Conservation (phyloP, 2,113 vertebrate genomes). For the Oryzias javanicus region DNA sequence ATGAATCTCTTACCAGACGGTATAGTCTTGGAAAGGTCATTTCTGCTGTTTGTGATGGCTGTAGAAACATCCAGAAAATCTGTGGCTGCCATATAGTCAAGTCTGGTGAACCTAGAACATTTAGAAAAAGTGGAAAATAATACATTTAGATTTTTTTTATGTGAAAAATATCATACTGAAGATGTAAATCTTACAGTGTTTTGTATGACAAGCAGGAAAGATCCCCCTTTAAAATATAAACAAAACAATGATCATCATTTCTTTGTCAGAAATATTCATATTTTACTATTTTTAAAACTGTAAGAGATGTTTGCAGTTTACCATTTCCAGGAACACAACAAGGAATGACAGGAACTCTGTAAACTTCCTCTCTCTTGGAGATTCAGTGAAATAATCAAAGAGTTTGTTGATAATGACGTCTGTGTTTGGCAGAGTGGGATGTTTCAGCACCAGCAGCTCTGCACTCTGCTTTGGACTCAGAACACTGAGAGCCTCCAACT, state of each 20-base stretch:
- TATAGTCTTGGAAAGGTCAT: conserved; percentile 19
- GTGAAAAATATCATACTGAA: too few relatives aligned
- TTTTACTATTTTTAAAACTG: not conserved
- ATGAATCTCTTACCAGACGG: conserved; percentile 51
- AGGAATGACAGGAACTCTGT: conserved; percentile 47
- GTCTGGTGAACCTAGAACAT: conserved; percentile 47
- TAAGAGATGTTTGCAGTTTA: conserved; percentile 15
- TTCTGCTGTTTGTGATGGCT: conserved; percentile 32
- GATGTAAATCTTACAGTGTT: conserved; percentile 59
- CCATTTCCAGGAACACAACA: conserved; percentile 9
- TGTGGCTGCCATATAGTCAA: conserved; percentile 41
- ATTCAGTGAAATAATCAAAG: conserved; percentile 51
- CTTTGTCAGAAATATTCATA: not conserved
- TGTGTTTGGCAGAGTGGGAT: conserved; percentile 24
- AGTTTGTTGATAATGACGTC: conserved; percentile 47
- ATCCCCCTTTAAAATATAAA: conserved; percentile 28
- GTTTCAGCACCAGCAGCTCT: conserved; percentile 52
- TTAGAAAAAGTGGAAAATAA: too few relatives aligned
- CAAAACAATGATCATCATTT: conserved; percentile 21
- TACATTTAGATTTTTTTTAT: too few relatives aligned
- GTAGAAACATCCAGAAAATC: conserved; percentile 20
- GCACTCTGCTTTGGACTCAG: conserved; percentile 55
- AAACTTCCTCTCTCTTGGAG: conserved; percentile 19
- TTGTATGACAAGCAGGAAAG: conserved; percentile 59
- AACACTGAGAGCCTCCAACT: conserved; percentile 57